Evolutionary conservation across 2,113 vertebrate species (phyloP).

Genomic region (Python bivittatus): DNA sequence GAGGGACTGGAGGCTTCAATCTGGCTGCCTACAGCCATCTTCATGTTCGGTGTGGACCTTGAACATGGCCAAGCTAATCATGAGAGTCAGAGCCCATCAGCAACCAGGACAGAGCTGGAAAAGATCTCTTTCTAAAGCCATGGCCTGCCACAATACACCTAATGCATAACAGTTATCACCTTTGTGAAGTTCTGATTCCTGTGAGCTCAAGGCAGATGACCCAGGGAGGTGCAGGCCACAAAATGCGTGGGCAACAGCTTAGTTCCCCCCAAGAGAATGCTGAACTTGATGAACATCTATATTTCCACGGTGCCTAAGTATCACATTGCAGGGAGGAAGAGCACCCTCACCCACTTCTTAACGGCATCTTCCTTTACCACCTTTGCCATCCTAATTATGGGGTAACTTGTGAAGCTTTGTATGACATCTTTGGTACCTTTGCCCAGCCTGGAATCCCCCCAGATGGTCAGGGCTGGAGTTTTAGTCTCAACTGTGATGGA

Average conservation of each 20-base stretch:
- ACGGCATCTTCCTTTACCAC: neutral
- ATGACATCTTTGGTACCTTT: neutral
- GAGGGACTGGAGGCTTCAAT: neutral
- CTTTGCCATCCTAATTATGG: neutral
- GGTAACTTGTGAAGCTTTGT: neutral
- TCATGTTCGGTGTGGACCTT: neutral
- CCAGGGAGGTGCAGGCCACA: neutral
- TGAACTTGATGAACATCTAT: neutral
- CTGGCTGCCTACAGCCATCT: neutral
- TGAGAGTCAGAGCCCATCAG: neutral
- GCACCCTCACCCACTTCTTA: neutral
- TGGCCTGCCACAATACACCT: neutral
- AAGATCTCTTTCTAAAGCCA: neutral
- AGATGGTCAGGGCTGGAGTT: too few relatives aligned
- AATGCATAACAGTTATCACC: neutral
- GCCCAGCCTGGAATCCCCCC: neutral
- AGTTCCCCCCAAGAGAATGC: neutral
- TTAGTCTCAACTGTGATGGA: too few relatives aligned
- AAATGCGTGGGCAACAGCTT: neutral
- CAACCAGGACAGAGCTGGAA: neutral
- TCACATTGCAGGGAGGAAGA: neutral
- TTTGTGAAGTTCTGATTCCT: neutral
- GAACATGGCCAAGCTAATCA: neutral
- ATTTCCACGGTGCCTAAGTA: neutral
- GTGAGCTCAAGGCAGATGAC: neutral